These are phyloP conservation scores for Prunella himalayana DNA, from an alignment of 2,113 vertebrate species.

Conservation along the genomic window DNA sequence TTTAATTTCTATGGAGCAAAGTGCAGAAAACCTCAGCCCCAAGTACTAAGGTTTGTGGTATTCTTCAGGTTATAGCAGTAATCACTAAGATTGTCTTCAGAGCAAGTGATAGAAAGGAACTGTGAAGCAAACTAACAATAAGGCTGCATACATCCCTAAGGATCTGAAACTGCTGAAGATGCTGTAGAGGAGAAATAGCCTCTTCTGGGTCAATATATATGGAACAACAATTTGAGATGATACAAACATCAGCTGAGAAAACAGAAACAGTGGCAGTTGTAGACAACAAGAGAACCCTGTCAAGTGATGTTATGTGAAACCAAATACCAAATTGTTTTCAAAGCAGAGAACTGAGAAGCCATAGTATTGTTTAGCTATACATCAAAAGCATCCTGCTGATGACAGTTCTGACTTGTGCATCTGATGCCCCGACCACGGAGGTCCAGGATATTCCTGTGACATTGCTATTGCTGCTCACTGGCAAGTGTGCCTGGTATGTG, in stretches of 20 bases:
- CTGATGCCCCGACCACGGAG: neutral
- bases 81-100: neutral
- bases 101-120: neutral
- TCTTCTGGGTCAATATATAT: neutral
- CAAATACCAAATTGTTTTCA: neutral
- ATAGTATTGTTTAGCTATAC: neutral
- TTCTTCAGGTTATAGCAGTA: neutral
- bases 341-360: neutral
- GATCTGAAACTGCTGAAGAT: neutral
- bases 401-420: neutral
- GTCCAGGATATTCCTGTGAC: neutral
- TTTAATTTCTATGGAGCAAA: neutral
- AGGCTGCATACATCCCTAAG: neutral
- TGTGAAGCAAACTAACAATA: neutral
- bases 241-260: neutral
- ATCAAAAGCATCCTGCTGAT: neutral
- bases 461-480: neutral
- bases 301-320: neutral
- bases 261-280: neutral
- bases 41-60: neutral
- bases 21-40: neutral
- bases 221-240: neutral
- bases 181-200: neutral
- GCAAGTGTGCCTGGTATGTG: rapidly evolving
- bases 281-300: neutral